Percentiles rank a stretch among this genome's conserved stretches.
Conservation (phyloP, 2,888 invertebrate species). For the Chouioia cunea region DNA sequence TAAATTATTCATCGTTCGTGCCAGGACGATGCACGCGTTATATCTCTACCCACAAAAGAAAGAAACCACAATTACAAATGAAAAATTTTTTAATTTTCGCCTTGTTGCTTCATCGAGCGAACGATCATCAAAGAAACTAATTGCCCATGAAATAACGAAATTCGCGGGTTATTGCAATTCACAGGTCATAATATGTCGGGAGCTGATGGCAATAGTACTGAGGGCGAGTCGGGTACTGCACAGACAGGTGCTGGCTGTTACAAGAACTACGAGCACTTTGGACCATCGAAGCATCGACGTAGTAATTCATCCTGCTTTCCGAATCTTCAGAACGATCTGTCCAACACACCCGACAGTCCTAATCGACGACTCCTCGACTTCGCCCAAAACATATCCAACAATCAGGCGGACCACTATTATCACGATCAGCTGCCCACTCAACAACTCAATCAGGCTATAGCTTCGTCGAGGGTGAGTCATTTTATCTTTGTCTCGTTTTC, state of each 20-base stretch:
- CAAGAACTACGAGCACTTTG: conserved; percentile 78
- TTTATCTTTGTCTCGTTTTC: too few species aligned
- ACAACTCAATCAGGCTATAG: conserved; percentile 63
- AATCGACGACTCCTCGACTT: conserved; percentile 65
- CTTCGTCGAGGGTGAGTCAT: conserved; percentile 65
- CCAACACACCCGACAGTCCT: conserved; percentile 66
- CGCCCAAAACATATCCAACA: conserved; percentile 64
- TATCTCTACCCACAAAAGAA: conserved; percentile 9
- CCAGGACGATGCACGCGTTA: conserved; percentile 10
- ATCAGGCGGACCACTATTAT: conserved; percentile 64
- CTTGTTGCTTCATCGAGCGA: conserved; percentile 14
- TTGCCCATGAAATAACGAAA: too few species aligned
- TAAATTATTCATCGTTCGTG: conserved; percentile 3
- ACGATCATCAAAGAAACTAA: neutral
- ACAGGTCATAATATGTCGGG: conserved; percentile 93
- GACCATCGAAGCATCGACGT: conserved; percentile 68
- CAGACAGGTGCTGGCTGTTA: conserved; percentile 84
- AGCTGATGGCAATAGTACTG: conserved; percentile 87
- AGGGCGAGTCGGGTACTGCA: conserved; percentile 76
- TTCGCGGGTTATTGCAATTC: conserved; percentile 22
- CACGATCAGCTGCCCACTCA: conserved; percentile 64
- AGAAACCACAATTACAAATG: neutral
- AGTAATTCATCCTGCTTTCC: conserved; percentile 70
- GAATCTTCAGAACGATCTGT: conserved; percentile 63
- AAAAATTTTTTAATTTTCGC: neutral